These are phyloP conservation scores for Paramisgurnus dabryanus DNA, from an alignment of 2,113 vertebrate genomes.

Conservation along the genomic window DNA sequence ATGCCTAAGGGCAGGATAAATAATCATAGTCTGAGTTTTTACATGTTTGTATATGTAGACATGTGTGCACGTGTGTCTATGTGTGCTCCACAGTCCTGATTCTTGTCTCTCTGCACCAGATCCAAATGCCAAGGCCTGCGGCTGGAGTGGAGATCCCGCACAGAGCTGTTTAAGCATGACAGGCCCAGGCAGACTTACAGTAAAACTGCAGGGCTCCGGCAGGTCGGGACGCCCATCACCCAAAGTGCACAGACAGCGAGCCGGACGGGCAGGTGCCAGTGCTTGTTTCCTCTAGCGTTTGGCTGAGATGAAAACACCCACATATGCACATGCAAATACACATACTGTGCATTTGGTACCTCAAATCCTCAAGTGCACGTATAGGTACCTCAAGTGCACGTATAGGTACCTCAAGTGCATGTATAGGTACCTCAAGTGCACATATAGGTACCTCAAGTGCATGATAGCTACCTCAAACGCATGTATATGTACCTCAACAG, in stretches of 20 bases:
- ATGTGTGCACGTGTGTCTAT: constrained; percentile 7
- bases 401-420: no score
- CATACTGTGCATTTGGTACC: background rate
- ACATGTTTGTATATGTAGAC: constrained; percentile 2
- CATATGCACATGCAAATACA: constrained; percentile 39
- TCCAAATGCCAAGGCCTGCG: background rate
- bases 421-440: no score
- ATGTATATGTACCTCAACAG: no score
- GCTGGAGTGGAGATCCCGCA: background rate
- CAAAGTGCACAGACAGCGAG: background rate
- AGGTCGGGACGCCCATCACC: background rate
- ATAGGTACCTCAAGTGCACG: no score
- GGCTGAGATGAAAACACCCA: constrained; percentile 41
- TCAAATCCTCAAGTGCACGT: no score
- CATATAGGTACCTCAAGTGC: no score
- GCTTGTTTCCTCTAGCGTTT: constrained; percentile 23
- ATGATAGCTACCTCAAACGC: no score
- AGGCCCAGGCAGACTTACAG: constrained; percentile 16
- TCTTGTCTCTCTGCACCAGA: background rate
- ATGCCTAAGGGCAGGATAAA: constrained; percentile 8
- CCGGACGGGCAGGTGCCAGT: constrained; percentile 7
- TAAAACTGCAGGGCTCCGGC: constrained; percentile 32
- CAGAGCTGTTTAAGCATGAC: constrained; percentile 31
- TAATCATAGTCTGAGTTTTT: constrained; percentile 14
- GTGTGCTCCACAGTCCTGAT: background rate